These are phyloP conservation scores for Euplagia quadripunctaria DNA, from an alignment of 2,888 invertebrate species.

Conservation along the genomic window DNA sequence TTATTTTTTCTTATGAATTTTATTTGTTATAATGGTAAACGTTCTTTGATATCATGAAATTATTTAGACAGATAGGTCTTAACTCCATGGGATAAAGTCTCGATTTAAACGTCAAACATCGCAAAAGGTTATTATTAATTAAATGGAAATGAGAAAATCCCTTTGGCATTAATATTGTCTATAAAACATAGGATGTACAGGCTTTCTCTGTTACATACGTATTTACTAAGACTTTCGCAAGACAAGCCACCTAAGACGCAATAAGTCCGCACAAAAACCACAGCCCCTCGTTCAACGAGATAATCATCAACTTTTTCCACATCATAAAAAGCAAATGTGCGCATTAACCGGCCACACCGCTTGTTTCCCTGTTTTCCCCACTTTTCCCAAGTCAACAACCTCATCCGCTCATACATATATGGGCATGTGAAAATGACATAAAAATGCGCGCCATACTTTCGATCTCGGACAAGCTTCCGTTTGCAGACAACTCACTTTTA, in stretches of 20 bases:
- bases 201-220: slow-evolving; percentile 9
- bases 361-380: slow-evolving; percentile 57
- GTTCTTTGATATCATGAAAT: not conserved
- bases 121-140: not conserved
- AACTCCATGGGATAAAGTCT: not conserved
- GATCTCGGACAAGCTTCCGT: slow-evolving; percentile 62
- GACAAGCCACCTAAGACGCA: slow-evolving; percentile 33
- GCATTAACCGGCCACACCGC: slow-evolving; percentile 43
- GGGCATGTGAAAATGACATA: slow-evolving; percentile 70
- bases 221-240: slow-evolving; percentile 32
- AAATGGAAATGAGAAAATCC: not conserved
- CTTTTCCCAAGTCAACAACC: slow-evolving; percentile 49
- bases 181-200: not conserved
- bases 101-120: not conserved
- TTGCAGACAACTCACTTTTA: slow-evolving; percentile 57
- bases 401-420: slow-evolving; percentile 41
- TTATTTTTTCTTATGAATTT: not conserved
- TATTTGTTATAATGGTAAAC: not conserved
- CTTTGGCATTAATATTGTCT: not conserved
- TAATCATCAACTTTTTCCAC: slow-evolving; percentile 48
- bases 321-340: slow-evolving; percentile 38
- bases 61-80: not conserved
- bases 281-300: slow-evolving; percentile 30
- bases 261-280: slow-evolving; percentile 26
- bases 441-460: slow-evolving; percentile 70